Evolutionary conservation across 1,140 invertebrate genomes (phyloP).

Genomic region (Aphelenchoides avenae): DNA sequence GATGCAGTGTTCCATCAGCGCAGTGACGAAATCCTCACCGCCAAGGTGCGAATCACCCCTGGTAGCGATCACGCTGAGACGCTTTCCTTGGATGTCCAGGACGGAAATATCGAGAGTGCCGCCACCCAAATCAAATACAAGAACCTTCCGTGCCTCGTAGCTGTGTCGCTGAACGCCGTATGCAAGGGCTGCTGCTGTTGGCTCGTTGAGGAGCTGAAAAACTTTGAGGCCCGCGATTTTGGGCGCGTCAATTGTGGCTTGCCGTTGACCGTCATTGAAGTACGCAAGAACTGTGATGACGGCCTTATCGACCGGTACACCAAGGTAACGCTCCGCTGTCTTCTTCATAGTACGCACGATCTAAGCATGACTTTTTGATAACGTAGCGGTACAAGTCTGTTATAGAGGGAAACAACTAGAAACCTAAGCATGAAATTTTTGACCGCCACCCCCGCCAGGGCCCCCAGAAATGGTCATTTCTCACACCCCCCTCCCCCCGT

Average conservation of each 20-base stretch:
- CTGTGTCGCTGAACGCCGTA: too few species aligned
- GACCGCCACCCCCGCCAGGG: too few species aligned
- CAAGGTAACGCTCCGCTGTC: too few species aligned
- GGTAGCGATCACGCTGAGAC: constrained; percentile 87
- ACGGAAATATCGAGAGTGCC: constrained; percentile 96
- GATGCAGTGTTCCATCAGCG: constrained; percentile 90
- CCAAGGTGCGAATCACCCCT: constrained; percentile 93
- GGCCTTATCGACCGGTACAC: too few species aligned
- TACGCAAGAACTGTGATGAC: too few species aligned
- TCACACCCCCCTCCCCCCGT: too few species aligned
- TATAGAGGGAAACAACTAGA: too few species aligned
- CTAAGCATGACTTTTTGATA: too few species aligned
- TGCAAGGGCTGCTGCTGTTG: not conserved
- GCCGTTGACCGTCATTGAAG: not conserved
- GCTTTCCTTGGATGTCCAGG: constrained; percentile 82
- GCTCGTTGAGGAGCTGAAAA: not conserved
- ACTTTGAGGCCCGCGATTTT: not conserved
- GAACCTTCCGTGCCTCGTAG: constrained; percentile 64
- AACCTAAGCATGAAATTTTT: too few species aligned
- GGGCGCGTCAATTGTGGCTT: not conserved
- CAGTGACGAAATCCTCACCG: constrained; percentile 91
- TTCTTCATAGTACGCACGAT: too few species aligned
- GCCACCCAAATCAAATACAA: constrained; percentile 86
- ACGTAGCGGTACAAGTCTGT: too few species aligned
- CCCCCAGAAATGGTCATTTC: too few species aligned